Conservation (phyloP, 1,140 invertebrate genomes). For the Solen grandis region DNA sequence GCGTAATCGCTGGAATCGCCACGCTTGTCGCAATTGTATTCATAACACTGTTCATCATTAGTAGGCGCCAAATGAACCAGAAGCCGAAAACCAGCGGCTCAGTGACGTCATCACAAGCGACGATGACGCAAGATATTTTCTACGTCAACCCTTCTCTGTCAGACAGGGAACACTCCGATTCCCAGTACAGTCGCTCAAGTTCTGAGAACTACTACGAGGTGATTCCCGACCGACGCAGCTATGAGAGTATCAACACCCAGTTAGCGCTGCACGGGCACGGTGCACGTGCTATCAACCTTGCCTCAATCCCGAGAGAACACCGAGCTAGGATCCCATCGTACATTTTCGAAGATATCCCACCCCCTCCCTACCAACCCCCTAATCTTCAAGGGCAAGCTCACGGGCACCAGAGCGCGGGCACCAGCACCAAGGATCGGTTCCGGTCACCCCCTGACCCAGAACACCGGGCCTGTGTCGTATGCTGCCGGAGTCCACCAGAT, state of each 20-base stretch:
- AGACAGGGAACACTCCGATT: constrained; percentile 72
- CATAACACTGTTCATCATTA: constrained; percentile 70
- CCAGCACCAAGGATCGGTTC: constrained; percentile 47
- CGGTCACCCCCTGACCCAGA: constrained; percentile 35
- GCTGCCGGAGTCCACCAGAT: constrained; percentile 38
- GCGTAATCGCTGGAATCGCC: constrained; percentile 72
- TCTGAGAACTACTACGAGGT: constrained; percentile 79
- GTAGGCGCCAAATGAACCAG: constrained; percentile 64
- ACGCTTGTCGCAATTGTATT: constrained; percentile 72
- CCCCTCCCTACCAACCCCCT: constrained; percentile 75
- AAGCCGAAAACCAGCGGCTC: constrained; percentile 68
- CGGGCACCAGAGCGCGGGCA: constrained; percentile 30
- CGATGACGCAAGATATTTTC: constrained; percentile 79
- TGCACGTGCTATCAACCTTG: constrained; percentile 54
- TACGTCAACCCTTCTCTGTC: constrained; percentile 78
- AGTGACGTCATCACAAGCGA: constrained; percentile 77
- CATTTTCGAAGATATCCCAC: constrained; percentile 75
- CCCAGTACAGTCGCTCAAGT: constrained; percentile 73
- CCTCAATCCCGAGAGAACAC: constrained; percentile 44
- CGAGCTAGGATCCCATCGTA: constrained; percentile 64
- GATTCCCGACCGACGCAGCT: constrained; percentile 76
- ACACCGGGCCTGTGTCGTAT: constrained; percentile 23
- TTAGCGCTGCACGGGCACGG: constrained; percentile 62
- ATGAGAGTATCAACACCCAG: constrained; percentile 77
- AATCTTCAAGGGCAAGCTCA: constrained; percentile 35